These are phyloP conservation scores for Enchytraeus crypticus DNA, from an alignment of 2,888 invertebrate species.

Conservation along the genomic window DNA sequence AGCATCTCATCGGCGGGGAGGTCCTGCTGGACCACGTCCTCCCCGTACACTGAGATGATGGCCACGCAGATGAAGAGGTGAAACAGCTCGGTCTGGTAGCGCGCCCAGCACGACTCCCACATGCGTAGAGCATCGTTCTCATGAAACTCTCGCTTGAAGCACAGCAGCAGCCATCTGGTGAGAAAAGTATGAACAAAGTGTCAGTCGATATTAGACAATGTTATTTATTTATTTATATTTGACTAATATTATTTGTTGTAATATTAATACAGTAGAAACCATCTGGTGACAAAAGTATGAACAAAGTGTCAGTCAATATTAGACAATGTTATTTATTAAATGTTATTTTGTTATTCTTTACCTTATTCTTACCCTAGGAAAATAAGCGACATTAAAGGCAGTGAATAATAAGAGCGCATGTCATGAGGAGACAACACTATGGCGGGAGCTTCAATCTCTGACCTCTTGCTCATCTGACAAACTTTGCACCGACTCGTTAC, in stretches of 20 bases:
- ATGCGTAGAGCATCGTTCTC: constrained; percentile 77
- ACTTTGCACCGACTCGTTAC: not conserved
- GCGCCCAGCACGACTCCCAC: constrained; percentile 97
- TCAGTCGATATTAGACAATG: no score
- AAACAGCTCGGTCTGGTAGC: constrained; percentile 90
- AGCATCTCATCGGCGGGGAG: constrained; percentile 88
- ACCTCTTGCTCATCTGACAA: no score
- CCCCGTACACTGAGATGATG: constrained; percentile 79
- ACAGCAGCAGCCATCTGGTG: constrained; percentile 73
- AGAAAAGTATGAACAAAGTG: not conserved
- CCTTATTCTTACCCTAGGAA: no score
- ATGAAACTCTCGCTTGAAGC: constrained; percentile 77
- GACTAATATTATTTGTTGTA: no score
- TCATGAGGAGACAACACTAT: no score
- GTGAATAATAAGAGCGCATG: not conserved
- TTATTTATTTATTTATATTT: no score
- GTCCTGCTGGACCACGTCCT: constrained; percentile 78
- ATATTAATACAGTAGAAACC: constrained; percentile 89
- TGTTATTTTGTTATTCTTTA: no score
- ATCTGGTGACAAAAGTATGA: constrained; percentile 47
- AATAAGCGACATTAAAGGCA: constrained; percentile 64
- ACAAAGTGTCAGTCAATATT: not conserved
- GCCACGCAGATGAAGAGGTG: constrained; percentile 87
- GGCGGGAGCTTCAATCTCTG: no score
- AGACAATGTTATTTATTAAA: no score